Conservation (phyloP, 2,113 vertebrate species). For the Nannobrachium achirus region DNA sequence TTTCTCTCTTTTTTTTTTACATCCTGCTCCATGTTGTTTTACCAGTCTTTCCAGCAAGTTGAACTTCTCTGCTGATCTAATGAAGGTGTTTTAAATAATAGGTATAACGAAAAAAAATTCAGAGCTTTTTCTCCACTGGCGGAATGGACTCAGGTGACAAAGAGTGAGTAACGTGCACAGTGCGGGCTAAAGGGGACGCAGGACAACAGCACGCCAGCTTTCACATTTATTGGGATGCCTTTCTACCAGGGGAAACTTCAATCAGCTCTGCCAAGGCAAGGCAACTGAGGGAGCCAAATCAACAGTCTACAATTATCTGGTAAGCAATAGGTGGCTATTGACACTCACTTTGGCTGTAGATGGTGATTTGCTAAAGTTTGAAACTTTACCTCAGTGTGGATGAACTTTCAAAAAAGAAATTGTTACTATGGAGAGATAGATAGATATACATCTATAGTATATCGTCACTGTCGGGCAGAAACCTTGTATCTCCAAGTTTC, state of each 20-base stretch:
- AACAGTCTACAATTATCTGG: constrained; percentile 58
- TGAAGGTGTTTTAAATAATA: constrained; percentile 51
- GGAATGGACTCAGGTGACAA: constrained; percentile 66
- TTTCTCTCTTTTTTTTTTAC: constrained; percentile 10
- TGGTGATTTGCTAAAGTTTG: neutral
- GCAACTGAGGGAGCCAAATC: constrained; percentile 72
- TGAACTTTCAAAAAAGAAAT: neutral
- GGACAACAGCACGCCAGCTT: constrained; percentile 31
- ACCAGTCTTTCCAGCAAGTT: constrained; percentile 34
- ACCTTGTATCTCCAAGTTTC: no score
- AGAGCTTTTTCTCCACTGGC: constrained; percentile 26
- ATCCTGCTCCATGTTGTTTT: constrained; percentile 27
- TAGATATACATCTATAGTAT: no score
- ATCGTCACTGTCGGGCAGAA: no score
- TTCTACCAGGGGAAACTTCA: constrained; percentile 53
- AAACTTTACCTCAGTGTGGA: no score
- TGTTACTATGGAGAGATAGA: neutral
- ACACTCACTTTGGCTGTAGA: neutral
- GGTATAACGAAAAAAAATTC: neutral
- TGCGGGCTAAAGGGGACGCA: neutral
- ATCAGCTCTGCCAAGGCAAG: constrained; percentile 55
- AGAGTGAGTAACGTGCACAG: constrained; percentile 36
- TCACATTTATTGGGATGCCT: constrained; percentile 74
- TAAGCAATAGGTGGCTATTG: constrained; percentile 54
- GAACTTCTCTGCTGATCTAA: constrained; percentile 31